phyloP scores from a whole-genome alignment of 2,113 vertebrate genomes.

The Callipepla squamata region DNA sequence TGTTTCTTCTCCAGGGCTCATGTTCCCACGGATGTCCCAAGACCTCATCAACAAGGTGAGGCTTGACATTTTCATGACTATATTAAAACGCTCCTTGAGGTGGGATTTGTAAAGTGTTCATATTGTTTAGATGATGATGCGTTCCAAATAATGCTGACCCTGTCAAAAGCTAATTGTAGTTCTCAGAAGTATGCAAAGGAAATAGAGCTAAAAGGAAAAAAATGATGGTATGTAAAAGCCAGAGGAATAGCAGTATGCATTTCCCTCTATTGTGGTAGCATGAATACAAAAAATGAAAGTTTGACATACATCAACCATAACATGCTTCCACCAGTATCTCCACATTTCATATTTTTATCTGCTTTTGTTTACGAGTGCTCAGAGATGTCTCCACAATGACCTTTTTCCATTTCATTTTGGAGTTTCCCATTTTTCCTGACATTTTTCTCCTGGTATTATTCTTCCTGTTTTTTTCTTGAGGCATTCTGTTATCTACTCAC shows the following conservation, averaged over 20 bases:
- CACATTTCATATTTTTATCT: not conserved
- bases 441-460: not conserved
- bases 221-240: not conserved
- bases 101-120: not conserved
- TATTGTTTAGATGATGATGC: not conserved
- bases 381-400: not conserved
- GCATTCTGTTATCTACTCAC: conserved; percentile 30
- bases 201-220: not conserved
- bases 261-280: not conserved
- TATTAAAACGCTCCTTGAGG: not conserved
- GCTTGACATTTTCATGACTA: not conserved
- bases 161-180: not conserved
- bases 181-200: not conserved
- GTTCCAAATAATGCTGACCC: not conserved
- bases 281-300: not conserved
- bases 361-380: not conserved
- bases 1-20: not conserved
- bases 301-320: not conserved
- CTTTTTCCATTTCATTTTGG: not conserved
- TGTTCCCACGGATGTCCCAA: rapidly evolving
- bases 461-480: conserved; percentile 57
- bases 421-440: conserved; percentile 4
- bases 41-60: not conserved
- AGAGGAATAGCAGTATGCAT: not conserved
- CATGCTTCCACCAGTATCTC: not conserved